phyloP scores from a whole-genome alignment of 2,797 vertebrate species.

The Semaprochilodus insignis region DNA sequence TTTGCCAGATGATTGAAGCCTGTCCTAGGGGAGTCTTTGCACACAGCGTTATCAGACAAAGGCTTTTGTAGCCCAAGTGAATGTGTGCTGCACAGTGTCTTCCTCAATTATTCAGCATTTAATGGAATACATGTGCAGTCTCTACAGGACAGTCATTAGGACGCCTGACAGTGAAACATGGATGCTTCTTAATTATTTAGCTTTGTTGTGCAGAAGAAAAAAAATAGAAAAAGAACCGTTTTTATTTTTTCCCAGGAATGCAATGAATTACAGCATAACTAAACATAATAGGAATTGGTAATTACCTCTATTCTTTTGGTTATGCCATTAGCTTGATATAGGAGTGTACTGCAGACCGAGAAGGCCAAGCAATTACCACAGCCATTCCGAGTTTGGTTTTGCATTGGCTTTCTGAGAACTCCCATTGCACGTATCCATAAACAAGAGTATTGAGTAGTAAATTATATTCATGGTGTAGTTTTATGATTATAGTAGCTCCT shows the following conservation, averaged over 20 bases:
- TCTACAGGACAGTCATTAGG: conserved; percentile 7
- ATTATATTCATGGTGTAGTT: conserved; percentile 28
- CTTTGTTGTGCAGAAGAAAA: conserved; percentile 4
- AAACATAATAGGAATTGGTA: conserved; percentile 5
- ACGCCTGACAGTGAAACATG: background rate
- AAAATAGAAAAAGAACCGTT: background rate
- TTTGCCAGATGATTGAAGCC: conserved; percentile 6
- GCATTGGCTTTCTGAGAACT: background rate
- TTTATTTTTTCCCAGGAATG: conserved; percentile 1
- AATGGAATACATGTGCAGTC: background rate
- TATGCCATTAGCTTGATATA: conserved; percentile 18
- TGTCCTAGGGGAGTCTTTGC: background rate
- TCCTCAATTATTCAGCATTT: background rate
- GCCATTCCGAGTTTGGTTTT: background rate
- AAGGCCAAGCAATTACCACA: background rate
- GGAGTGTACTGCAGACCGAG: background rate
- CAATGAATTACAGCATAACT: background rate
- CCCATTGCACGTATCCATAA: background rate
- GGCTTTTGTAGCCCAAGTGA: background rate
- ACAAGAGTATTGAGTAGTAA: conserved; percentile 7
- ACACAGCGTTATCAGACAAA: background rate
- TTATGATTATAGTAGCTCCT: background rate
- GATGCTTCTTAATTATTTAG: conserved; percentile 18
- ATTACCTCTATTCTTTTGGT: background rate
- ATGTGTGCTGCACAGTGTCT: conserved; percentile 13